phyloP scores from a whole-genome alignment of 2,888 invertebrate genomes.

The Stenchaetothrips biformis region DNA sequence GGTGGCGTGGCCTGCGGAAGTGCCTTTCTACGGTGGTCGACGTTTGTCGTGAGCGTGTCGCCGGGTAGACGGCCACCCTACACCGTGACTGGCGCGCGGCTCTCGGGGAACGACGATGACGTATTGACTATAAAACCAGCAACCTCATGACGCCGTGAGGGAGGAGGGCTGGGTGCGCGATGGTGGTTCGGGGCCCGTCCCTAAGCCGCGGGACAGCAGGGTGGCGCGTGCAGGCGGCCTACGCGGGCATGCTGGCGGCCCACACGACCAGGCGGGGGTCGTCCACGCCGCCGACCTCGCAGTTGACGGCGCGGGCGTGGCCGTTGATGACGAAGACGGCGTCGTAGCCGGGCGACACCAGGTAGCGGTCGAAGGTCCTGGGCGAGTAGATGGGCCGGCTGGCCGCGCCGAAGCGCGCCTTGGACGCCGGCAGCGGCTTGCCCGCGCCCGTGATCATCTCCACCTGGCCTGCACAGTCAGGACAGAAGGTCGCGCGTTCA shows the following conservation, averaged over 20 bases:
- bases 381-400: constrained; percentile 63
- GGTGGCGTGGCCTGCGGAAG: too few species aligned
- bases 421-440: constrained; percentile 53
- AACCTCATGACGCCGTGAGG: too few species aligned
- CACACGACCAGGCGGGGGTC: constrained; percentile 62
- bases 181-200: too few species aligned
- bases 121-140: too few species aligned
- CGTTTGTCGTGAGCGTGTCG: too few species aligned
- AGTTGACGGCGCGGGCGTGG: constrained; percentile 64
- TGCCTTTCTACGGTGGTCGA: too few species aligned
- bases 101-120: too few species aligned
- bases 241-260: constrained; percentile 48
- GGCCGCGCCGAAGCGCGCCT: constrained; percentile 60
- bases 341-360: constrained; percentile 66
- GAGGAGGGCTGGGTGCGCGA: too few species aligned
- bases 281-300: constrained; percentile 64
- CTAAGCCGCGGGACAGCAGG: too few species aligned
- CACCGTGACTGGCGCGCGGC: too few species aligned
- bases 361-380: constrained; percentile 65
- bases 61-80: too few species aligned
- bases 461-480: constrained; percentile 56
- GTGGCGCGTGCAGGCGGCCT: too few species aligned
- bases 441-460: constrained; percentile 71
- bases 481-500: not conserved
- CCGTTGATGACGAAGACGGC: constrained; percentile 68